Conservation (phyloP, 2,113 vertebrate genomes). For the Buteo buteo region DNA sequence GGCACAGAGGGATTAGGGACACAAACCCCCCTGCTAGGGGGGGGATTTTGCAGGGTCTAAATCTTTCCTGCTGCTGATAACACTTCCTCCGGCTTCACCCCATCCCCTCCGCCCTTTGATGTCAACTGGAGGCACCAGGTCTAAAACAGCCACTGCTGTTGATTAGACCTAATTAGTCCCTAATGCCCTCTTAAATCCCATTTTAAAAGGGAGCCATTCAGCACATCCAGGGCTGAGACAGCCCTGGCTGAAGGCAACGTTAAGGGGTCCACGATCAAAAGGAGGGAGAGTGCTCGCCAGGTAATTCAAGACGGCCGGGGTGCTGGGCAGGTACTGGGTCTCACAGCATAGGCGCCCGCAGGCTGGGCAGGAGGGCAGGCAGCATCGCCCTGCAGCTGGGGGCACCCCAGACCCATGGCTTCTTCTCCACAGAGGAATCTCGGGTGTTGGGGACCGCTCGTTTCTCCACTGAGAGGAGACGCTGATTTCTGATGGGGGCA, state of each 20-base stretch:
- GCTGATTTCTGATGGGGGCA: neutral
- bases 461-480: neutral
- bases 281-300: neutral
- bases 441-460: fast-evolving
- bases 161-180: constrained; percentile 65
- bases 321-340: neutral
- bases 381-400: neutral
- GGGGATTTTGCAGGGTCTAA: constrained; percentile 18
- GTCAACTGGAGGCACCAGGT: constrained; percentile 37
- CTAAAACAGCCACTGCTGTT: constrained; percentile 34
- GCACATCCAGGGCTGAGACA: neutral
- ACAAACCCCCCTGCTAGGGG: neutral
- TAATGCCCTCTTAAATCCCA: constrained; percentile 52
- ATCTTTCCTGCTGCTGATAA: constrained; percentile 7
- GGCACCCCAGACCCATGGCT: neutral
- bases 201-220: constrained; percentile 50
- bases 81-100: neutral
- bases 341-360: neutral
- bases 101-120: constrained; percentile 15
- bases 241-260: constrained; percentile 3
- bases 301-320: neutral
- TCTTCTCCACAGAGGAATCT: neutral
- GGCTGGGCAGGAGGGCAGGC: neutral
- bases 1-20: constrained; percentile 26
- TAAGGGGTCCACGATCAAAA: constrained; percentile 23